phyloP scores from a whole-genome alignment of 2,113 vertebrate genomes.

The Oxygymnocypris stewartii region DNA sequence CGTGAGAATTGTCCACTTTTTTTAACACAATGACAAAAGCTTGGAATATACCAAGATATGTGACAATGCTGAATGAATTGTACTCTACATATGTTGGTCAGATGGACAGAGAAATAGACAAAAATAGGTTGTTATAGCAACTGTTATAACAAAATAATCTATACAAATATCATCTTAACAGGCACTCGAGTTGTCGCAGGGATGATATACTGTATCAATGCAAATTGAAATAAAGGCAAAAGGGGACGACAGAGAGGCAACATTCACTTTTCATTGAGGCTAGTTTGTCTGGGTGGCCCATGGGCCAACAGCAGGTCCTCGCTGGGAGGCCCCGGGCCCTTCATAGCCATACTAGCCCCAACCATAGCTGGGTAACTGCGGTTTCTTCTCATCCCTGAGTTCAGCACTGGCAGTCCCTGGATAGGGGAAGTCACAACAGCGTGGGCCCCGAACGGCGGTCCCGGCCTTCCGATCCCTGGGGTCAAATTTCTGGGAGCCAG shows the following conservation, averaged over 20 bases:
- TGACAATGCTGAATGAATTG: slow-evolving; percentile 26
- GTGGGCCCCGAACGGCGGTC: slow-evolving; percentile 75
- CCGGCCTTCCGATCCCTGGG: slow-evolving; percentile 69
- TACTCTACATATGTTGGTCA: slow-evolving; percentile 16
- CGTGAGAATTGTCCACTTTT: slow-evolving; percentile 7
- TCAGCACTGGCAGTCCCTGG: slow-evolving; percentile 80
- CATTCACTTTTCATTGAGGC: slow-evolving; percentile 73
- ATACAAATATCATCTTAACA: slow-evolving; percentile 65
- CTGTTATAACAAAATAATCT: slow-evolving; percentile 58
- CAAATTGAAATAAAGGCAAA: slow-evolving; percentile 24
- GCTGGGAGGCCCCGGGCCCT: slow-evolving; percentile 83
- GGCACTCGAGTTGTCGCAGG: slow-evolving; percentile 80
- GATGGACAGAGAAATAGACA: neutral
- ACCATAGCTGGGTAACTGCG: slow-evolving; percentile 95
- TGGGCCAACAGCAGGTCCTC: slow-evolving; percentile 81
- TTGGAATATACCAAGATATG: neutral
- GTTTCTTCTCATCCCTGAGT: slow-evolving; percentile 87
- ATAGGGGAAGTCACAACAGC: slow-evolving; percentile 76
- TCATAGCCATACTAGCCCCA: slow-evolving; percentile 98
- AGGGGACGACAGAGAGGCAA: slow-evolving; percentile 23
- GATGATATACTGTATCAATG: slow-evolving; percentile 49
- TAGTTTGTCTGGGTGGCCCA: slow-evolving; percentile 79
- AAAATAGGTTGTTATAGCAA: slow-evolving; percentile 33
- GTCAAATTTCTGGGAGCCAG: slow-evolving; percentile 62
- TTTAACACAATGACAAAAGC: slow-evolving; percentile 4